phyloP scores from a whole-genome alignment of 1,140 invertebrate species.

The Latrodectus geometricus region DNA sequence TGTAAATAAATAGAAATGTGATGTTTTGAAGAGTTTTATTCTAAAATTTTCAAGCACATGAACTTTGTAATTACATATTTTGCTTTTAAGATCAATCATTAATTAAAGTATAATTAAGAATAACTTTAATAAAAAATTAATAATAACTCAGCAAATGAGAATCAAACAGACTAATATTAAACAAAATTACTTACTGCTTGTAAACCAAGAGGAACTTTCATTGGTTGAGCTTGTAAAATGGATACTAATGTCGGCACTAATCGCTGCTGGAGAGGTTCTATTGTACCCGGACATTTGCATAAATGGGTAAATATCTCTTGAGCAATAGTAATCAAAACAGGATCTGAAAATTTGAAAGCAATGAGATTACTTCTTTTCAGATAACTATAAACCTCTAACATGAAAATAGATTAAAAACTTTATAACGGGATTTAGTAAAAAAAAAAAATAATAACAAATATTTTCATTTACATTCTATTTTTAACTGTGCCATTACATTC shows the following conservation, averaged over 20 bases:
- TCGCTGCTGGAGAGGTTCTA: conserved; percentile 75
- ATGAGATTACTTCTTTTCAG: not conserved
- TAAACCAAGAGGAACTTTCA: conserved; percentile 66
- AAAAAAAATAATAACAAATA: too few relatives aligned
- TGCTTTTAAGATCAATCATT: too few relatives aligned
- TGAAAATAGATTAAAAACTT: too few relatives aligned
- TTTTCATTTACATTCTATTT: too few relatives aligned
- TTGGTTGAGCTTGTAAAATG: conserved; percentile 73
- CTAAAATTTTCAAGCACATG: too few relatives aligned
- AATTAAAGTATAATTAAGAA: too few relatives aligned
- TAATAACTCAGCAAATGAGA: not conserved
- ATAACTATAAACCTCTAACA: conserved; percentile 23
- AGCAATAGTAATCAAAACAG: conserved; percentile 75
- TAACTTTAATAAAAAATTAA: not conserved
- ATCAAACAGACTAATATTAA: not conserved
- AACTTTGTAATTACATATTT: too few relatives aligned
- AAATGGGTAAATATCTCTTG: conserved; percentile 79
- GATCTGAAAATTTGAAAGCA: conserved; percentile 71
- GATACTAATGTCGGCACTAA: conserved; percentile 80
- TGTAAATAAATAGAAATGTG: too few relatives aligned
- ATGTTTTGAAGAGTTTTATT: too few relatives aligned
- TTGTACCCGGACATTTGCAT: conserved; percentile 76
- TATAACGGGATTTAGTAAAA: too few relatives aligned
- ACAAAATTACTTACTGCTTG: conserved; percentile 69
- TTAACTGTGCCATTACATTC: too few relatives aligned